A percentile compares a stretch with the other conserved stretches of the same genome.
phyloP scores from a whole-genome alignment of 1,140 invertebrate species.

The Drosophila suzukii region DNA sequence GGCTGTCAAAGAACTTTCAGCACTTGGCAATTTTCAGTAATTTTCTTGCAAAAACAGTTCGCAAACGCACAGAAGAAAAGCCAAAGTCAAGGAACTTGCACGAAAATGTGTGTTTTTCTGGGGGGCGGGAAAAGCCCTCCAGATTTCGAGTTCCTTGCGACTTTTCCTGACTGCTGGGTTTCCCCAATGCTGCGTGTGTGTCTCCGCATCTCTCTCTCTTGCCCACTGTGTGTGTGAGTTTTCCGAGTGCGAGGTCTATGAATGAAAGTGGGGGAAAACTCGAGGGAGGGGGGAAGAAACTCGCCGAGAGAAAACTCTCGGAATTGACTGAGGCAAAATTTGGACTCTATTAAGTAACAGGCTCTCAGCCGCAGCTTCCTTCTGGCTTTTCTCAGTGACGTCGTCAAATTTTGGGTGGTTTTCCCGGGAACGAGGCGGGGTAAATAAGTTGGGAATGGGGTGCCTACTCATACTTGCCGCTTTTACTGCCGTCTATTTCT shows the following conservation, averaged over 20 bases:
- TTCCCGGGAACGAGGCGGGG: neutral
- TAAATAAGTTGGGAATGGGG: slow-evolving; percentile 7
- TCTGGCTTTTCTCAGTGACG: slow-evolving; percentile 13
- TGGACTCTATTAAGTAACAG: slow-evolving; percentile 81
- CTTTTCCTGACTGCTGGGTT: slow-evolving; percentile 76
- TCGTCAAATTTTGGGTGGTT: slow-evolving; percentile 31
- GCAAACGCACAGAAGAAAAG: slow-evolving; percentile 43
- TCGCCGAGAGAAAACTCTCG: slow-evolving; percentile 26
- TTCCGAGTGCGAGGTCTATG: slow-evolving; percentile 49
- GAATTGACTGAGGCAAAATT: slow-evolving; percentile 47
- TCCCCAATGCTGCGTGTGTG: slow-evolving; percentile 53
- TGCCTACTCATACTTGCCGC: slow-evolving; percentile 6
- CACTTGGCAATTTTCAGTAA: slow-evolving; percentile 75
- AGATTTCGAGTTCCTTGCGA: slow-evolving; percentile 42
- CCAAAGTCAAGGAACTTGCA: slow-evolving; percentile 76
- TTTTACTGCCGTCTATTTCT: slow-evolving; percentile 46
- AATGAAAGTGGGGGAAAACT: slow-evolving; percentile 57
- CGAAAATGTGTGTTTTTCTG: slow-evolving; percentile 1
- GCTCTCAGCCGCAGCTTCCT: slow-evolving; percentile 64
- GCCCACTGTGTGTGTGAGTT: slow-evolving; percentile 10
- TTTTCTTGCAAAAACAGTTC: slow-evolving; percentile 71
- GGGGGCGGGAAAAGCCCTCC: slow-evolving; percentile 15
- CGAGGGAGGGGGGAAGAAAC: neutral
- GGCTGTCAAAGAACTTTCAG: slow-evolving; percentile 71
- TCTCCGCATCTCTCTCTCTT: slow-evolving; percentile 39